Evolutionary conservation across 1,140 invertebrate genomes (phyloP).

Genomic region (Oedothorax gibbosus): DNA sequence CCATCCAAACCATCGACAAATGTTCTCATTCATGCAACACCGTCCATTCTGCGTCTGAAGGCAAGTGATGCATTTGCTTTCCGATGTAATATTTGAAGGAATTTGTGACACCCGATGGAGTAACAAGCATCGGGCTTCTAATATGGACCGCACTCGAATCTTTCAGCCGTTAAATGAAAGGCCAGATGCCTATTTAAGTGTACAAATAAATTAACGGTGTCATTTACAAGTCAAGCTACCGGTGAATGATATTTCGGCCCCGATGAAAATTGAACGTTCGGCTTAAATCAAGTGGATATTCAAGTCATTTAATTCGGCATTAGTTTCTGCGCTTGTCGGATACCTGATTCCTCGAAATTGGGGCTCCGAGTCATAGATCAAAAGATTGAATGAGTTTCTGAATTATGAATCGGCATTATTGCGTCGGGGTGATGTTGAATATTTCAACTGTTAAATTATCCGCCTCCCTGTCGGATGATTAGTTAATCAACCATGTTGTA

Average conservation of each 20-base stretch:
- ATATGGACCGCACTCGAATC: constrained; percentile 10
- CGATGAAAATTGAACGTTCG: constrained; percentile 43
- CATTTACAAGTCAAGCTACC: constrained; percentile 35
- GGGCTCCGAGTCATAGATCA: background rate
- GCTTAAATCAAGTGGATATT: constrained; percentile 39
- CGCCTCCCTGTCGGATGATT: too few species aligned
- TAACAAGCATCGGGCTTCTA: constrained; percentile 18
- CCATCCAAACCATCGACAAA: constrained; percentile 1
- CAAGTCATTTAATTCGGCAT: constrained; percentile 45
- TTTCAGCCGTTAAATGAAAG: constrained; percentile 43
- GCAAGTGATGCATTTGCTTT: constrained; percentile 2
- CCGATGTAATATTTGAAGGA: constrained; percentile 10
- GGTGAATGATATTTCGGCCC: constrained; percentile 23
- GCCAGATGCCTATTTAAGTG: constrained; percentile 34
- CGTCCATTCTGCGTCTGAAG: background rate
- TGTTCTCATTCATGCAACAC: constrained; percentile 11
- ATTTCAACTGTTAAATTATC: too few species aligned
- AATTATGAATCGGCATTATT: constrained; percentile 20
- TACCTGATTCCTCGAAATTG: constrained; percentile 16
- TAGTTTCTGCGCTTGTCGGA: constrained; percentile 38
- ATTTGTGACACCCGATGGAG: constrained; percentile 21
- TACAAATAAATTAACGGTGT: constrained; percentile 47
- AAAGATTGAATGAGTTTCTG: constrained; percentile 11
- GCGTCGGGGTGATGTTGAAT: background rate
- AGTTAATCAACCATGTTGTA: too few species aligned